Evolutionary conservation across 2,888 invertebrate genomes (phyloP).

Genomic region (Ecdyonurus torrentis): DNA sequence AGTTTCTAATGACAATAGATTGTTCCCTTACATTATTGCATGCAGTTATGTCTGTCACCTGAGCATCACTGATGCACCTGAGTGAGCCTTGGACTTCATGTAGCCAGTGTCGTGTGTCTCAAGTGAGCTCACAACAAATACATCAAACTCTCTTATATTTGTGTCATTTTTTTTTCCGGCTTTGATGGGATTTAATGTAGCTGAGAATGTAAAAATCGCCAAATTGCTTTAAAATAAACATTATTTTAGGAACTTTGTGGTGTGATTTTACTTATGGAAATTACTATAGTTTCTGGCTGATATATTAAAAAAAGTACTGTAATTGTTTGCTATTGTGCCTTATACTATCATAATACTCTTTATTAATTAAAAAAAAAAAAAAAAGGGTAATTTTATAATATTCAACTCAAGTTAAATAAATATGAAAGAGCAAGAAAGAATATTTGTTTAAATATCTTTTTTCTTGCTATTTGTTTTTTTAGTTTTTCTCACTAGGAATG

Average conservation of each 20-base stretch:
- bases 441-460: constrained; percentile 2
- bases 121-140: background rate
- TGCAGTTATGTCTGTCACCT: too few relatives aligned
- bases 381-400: too few relatives aligned
- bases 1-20: too few relatives aligned
- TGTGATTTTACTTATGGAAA: too few relatives aligned
- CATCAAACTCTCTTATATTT: background rate
- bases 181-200: background rate
- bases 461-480: constrained; percentile 25
- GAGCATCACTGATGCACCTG: background rate
- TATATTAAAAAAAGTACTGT: too few relatives aligned
- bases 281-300: too few relatives aligned
- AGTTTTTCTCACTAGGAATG: constrained; percentile 46
- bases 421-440: background rate
- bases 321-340: too few relatives aligned
- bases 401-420: too few relatives aligned
- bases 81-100: background rate
- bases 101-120: background rate
- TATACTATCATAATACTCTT: too few relatives aligned
- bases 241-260: too few relatives aligned
- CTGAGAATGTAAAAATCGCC: background rate
- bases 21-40: too few relatives aligned
- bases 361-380: too few relatives aligned
- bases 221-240: background rate
- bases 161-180: background rate